phyloP scores from a whole-genome alignment of 2,113 vertebrate species.

The Xenopus tropicalis region DNA sequence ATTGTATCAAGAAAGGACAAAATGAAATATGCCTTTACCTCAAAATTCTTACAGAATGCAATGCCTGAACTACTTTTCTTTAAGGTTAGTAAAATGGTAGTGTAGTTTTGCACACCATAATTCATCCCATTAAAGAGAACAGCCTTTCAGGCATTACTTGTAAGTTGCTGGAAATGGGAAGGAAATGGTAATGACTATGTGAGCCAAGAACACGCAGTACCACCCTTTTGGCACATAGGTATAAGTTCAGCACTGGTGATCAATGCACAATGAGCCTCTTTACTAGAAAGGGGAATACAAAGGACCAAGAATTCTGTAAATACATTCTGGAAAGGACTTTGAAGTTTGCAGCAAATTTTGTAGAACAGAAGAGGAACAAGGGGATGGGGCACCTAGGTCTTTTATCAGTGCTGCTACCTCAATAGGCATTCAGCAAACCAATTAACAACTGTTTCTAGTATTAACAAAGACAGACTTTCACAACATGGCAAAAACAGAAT shows the following conservation, averaged over 20 bases:
- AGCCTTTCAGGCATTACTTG: slow-evolving; percentile 51
- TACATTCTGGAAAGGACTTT: slow-evolving; percentile 37
- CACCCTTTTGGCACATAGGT: slow-evolving; percentile 17
- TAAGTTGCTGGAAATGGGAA: slow-evolving; percentile 49
- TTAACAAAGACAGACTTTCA: slow-evolving; percentile 42
- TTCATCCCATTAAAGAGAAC: slow-evolving; percentile 50
- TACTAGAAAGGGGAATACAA: slow-evolving; percentile 15
- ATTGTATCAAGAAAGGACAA: slow-evolving; percentile 39
- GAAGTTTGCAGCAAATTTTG: slow-evolving; percentile 23
- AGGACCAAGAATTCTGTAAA: slow-evolving; percentile 32
- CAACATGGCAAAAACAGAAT: slow-evolving; percentile 31
- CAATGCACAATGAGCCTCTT: neutral
- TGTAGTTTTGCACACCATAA: slow-evolving; percentile 47
- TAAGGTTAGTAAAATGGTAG: slow-evolving; percentile 50
- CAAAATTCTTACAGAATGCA: slow-evolving; percentile 37
- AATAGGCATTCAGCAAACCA: slow-evolving; percentile 49
- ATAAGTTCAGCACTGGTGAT: slow-evolving; percentile 34
- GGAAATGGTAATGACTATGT: slow-evolving; percentile 32
- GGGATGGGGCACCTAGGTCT: slow-evolving; percentile 44
- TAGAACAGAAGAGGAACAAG: slow-evolving; percentile 28
- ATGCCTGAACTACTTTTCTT: slow-evolving; percentile 34
- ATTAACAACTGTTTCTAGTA: slow-evolving; percentile 47
- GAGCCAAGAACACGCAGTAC: slow-evolving; percentile 34
- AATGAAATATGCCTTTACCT: slow-evolving; percentile 38
- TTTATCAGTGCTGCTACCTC: neutral